These are phyloP conservation scores for Hippopotamus amphibius DNA, from an alignment of 2,113 vertebrate genomes.

Conservation along the genomic window DNA sequence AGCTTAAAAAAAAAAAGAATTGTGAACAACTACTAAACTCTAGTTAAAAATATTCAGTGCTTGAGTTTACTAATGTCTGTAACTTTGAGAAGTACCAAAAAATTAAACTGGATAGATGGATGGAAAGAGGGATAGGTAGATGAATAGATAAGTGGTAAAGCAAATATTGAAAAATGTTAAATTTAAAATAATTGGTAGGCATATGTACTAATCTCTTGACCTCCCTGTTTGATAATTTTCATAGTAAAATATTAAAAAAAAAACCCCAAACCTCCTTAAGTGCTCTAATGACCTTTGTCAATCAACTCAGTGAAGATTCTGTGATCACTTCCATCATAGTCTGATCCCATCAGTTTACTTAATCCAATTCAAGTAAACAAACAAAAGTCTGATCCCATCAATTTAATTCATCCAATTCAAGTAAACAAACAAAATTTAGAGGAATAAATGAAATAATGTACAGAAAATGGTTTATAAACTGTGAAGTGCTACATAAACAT, in stretches of 20 bases:
- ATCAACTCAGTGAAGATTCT: not conserved
- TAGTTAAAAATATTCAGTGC: not conserved
- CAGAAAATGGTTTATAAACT: not conserved
- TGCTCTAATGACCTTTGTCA: not conserved
- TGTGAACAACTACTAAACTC: not conserved
- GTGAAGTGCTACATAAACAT: not conserved
- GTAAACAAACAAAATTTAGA: slow-evolving; percentile 17
- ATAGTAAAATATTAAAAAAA: not conserved
- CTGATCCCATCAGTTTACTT: not conserved
- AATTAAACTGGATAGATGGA: not conserved
- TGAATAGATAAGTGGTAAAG: not conserved
- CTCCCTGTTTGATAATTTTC: not conserved
- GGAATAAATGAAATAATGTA: not conserved
- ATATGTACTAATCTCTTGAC: not conserved
- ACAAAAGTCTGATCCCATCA: not conserved
- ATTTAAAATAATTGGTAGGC: not conserved
- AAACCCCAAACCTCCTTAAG: not conserved
- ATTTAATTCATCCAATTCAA: not conserved
- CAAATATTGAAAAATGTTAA: not conserved
- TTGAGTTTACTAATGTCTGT: not conserved
- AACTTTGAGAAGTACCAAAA: not conserved
- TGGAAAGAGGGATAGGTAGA: not conserved
- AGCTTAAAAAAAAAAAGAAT: too few relatives aligned
- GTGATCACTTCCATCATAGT: not conserved
- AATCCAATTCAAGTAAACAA: not conserved